Evolutionary conservation across 2,888 invertebrate species (phyloP).

Genomic region (Xestoiulus laeticollis): DNA sequence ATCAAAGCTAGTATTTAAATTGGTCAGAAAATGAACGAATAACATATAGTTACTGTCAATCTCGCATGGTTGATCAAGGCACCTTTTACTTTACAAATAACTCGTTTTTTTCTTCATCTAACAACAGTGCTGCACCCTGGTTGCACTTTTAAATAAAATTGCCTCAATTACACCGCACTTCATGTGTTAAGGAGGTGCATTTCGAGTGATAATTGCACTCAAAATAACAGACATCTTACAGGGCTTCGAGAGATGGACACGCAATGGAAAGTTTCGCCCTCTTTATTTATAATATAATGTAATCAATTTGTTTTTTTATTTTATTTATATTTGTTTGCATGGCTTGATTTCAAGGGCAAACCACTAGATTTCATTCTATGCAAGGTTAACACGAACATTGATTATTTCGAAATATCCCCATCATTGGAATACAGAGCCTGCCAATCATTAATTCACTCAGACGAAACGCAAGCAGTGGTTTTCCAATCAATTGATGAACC

Average conservation of each 20-base stretch:
- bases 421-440: not conserved
- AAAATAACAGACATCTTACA: conserved; percentile 12
- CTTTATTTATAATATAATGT: not conserved
- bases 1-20: too few species aligned
- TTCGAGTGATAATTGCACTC: not conserved
- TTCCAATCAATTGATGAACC: not conserved
- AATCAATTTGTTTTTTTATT: not conserved
- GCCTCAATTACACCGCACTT: not conserved
- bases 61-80: too few species aligned
- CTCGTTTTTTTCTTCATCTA: not conserved
- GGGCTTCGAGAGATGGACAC: not conserved
- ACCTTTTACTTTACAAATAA: too few species aligned
- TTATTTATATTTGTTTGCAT: conserved; percentile 1
- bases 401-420: not conserved
- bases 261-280: conserved; percentile 14
- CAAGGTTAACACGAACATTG: not conserved
- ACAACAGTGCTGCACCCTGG: not conserved
- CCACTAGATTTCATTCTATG: not conserved
- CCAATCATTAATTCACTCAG: not conserved
- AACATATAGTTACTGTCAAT: too few species aligned
- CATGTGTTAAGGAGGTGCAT: not conserved
- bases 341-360: conserved; percentile 14
- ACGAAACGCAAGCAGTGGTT: not conserved
- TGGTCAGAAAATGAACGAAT: too few species aligned
- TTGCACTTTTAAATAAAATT: not conserved